Base-by-base conservation (phyloP, 2,797 vertebrate species). In the Malurus leucopterus region DNA sequence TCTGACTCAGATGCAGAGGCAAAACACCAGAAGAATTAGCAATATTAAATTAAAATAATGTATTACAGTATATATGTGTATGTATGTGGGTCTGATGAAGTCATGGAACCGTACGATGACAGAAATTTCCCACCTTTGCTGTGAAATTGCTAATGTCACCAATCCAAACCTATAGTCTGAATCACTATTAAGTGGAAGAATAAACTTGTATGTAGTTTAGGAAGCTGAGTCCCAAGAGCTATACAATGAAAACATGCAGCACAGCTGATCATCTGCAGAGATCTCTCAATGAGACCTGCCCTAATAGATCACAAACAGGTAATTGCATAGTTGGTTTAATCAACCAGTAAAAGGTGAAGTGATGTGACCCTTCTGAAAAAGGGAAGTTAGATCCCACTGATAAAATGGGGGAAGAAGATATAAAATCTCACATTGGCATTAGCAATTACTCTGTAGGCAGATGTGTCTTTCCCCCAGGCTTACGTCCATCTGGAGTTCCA, bases 401-500 rank as follows among this genome's bases (percentile, higher is more conserved):
- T 73, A 53, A 89, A 91, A 86, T 43, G 38, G 30, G 16, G 9
- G 4, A 88, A 81, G 59, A 90, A 64, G 71, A 75, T 67, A 19
- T 0, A 86, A 88, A 88, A 91, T 72, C 67, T 92, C 73, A 73
- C 38, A 72, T 81, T 27, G 24, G 18, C 78, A 34, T 84, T 85
- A 84, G 61, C 83, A 78, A 44, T 78, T 84, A 84, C 53, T 88
- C 80, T 70, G n/a, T 84, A 59, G 75, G 77, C 77, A 94, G 80
- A 91, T 26, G 5, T 77, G 47, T 64, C 74, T 92, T 91, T 78
- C 16, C 80, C 70, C n/a, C 5, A 50, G 89, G 80, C 77, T 86
- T 73, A n/a, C 0, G 2, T 91, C 93, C 85, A 86, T 94, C 85
- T 94, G 91, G 91, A 91, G 71, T 74, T 94, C 64, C 53, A 82